These are phyloP conservation scores for Montipora efflorescens DNA, from an alignment of 64 coral and sea anemone genomes.

Conservation along the genomic window DNA sequence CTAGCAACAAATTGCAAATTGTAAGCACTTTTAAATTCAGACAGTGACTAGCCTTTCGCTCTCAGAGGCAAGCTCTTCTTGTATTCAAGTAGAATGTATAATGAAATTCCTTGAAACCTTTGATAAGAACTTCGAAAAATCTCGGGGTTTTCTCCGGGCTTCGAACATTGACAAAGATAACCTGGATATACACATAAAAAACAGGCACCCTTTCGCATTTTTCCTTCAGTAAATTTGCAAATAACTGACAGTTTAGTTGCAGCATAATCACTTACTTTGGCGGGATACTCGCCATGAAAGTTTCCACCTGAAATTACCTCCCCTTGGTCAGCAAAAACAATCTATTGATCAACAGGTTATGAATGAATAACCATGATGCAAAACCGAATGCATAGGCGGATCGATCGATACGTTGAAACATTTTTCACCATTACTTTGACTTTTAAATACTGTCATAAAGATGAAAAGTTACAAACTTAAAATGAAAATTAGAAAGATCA, in stretches of 20 bases:
- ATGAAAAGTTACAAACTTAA: neutral
- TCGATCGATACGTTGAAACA: neutral
- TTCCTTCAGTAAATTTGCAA: neutral
- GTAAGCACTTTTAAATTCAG: no score
- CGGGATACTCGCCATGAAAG: conserved; percentile 99
- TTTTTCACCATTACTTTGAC: no score
- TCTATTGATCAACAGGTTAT: conserved; percentile 47
- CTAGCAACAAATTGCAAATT: conserved; percentile 23
- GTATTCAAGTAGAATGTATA: neutral
- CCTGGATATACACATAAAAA: neutral
- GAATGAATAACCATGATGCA: neutral
- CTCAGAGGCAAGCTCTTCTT: no score
- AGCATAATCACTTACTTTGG: conserved; percentile 66
- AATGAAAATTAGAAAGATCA: no score
- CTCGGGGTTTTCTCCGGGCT: no score
- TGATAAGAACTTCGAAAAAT: no score
- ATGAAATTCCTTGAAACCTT: neutral
- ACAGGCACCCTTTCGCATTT: neutral
- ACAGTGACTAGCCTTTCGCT: no score
- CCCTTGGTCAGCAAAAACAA: conserved; percentile 88
- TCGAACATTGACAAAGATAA: no score
- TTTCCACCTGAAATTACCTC: conserved; percentile 95
- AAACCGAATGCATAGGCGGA: neutral
- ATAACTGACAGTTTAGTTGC: neutral
- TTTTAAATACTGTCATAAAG: no score